A percentile compares a stretch with the other conserved stretches of the same genome.
phyloP scores from a whole-genome alignment of 1,140 invertebrate genomes.

The Nomia melanderi region DNA sequence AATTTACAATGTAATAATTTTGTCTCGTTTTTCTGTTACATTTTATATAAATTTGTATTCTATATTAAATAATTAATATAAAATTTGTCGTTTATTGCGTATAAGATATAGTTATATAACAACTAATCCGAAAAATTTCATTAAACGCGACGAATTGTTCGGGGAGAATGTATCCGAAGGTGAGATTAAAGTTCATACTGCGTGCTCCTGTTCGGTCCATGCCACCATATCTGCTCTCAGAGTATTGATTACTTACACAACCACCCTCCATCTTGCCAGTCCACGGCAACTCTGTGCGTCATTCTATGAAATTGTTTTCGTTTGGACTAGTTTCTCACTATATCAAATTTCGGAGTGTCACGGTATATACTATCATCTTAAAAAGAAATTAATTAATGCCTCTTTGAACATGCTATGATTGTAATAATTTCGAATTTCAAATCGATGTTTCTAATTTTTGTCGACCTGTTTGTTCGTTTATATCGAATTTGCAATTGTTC shows the following conservation, averaged over 20 bases:
- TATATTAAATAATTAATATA: background rate
- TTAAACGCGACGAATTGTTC: background rate
- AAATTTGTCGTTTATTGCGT: background rate
- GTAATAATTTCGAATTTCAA: too few species aligned
- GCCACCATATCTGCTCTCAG: slow-evolving; percentile 57
- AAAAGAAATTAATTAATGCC: too few species aligned
- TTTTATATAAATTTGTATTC: too few species aligned
- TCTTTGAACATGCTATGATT: too few species aligned
- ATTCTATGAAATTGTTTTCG: slow-evolving; percentile 21
- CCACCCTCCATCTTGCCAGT: slow-evolving; percentile 58
- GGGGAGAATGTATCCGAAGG: background rate
- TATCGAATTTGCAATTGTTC: too few species aligned
- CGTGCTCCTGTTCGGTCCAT: slow-evolving; percentile 50
- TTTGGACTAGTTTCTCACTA: background rate
- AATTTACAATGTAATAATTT: too few species aligned
- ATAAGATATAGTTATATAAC: background rate
- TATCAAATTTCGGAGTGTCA: too few species aligned
- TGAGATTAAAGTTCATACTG: slow-evolving; percentile 7
- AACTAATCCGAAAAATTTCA: background rate
- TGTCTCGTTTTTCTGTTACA: too few species aligned
- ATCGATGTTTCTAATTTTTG: too few species aligned
- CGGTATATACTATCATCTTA: too few species aligned
- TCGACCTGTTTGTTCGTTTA: too few species aligned
- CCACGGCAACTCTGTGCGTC: slow-evolving; percentile 46
- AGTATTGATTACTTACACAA: slow-evolving; percentile 70